Evolutionary conservation across 2,888 invertebrate species (phyloP).

Genomic region (Eudemis profundana): DNA sequence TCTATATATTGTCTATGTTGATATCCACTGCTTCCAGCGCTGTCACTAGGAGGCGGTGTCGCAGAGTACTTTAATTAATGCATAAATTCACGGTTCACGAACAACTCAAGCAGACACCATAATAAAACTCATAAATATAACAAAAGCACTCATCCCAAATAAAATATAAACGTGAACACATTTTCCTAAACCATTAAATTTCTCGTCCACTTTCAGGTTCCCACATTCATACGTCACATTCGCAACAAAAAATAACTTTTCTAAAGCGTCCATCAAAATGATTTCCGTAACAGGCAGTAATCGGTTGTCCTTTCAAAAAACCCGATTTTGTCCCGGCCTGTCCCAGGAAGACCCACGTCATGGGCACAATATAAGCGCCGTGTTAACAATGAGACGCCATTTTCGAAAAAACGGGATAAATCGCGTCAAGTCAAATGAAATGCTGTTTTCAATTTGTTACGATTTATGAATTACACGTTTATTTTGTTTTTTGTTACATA

Average conservation of each 20-base stretch:
- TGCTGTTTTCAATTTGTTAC: slow-evolving; percentile 51
- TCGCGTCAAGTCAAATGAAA: slow-evolving; percentile 70
- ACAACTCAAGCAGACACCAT: too few species aligned
- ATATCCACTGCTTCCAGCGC: too few species aligned
- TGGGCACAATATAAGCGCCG: slow-evolving; percentile 67
- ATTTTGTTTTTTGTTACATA: not conserved
- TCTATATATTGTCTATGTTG: too few species aligned
- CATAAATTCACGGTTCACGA: too few species aligned
- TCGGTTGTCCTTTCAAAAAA: slow-evolving; percentile 74
- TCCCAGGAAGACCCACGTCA: slow-evolving; percentile 75
- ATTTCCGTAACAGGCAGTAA: slow-evolving; percentile 75
- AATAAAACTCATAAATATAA: not conserved
- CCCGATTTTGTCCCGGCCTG: slow-evolving; percentile 65
- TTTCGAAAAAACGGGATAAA: slow-evolving; percentile 66
- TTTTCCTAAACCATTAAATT: slow-evolving; percentile 35
- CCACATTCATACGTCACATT: slow-evolving; percentile 59
- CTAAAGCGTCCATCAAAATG: slow-evolving; percentile 76
- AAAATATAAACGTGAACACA: slow-evolving; percentile 2
- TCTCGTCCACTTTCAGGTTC: slow-evolving; percentile 34
- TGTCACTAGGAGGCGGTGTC: too few species aligned
- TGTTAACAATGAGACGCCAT: slow-evolving; percentile 66
- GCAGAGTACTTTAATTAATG: too few species aligned
- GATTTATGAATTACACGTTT: slow-evolving; percentile 2
- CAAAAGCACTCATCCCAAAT: not conserved
- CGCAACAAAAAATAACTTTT: slow-evolving; percentile 67